phyloP scores from a whole-genome alignment of 1,140 invertebrate genomes.

The Drosophila santomea region DNA sequence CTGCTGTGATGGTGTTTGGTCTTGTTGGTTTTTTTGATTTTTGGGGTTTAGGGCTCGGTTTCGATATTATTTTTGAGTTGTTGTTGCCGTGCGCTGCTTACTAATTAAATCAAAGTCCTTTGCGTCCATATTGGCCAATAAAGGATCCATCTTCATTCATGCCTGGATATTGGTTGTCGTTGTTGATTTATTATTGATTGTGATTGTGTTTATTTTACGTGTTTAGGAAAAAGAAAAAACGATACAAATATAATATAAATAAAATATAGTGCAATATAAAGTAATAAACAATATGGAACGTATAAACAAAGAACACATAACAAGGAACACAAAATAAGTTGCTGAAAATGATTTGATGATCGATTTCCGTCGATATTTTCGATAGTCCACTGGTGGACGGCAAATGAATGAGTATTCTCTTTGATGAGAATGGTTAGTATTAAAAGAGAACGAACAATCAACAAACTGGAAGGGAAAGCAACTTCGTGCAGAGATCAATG shows the following conservation, averaged over 20 bases:
- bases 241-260: slow-evolving; percentile 58
- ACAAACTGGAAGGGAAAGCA: slow-evolving; percentile 16
- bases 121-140: slow-evolving; percentile 97
- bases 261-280: slow-evolving; percentile 29
- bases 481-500: slow-evolving; percentile 33
- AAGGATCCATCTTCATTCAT: slow-evolving; percentile 99
- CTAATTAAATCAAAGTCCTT: slow-evolving; percentile 86
- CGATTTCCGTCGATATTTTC: background rate
- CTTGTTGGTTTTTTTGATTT: slow-evolving; percentile 7
- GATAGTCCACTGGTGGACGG: background rate
- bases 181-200: slow-evolving; percentile 24
- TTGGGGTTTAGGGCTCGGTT: slow-evolving; percentile 42
- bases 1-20: slow-evolving; percentile 39
- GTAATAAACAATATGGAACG: slow-evolving; percentile 36
- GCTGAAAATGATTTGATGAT: background rate
- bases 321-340: slow-evolving; percentile 15
- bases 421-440: slow-evolving; percentile 11
- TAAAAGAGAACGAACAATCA: slow-evolving; percentile 26
- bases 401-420: background rate
- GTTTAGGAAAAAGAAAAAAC: slow-evolving; percentile 56
- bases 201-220: slow-evolving; percentile 20
- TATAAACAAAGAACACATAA: slow-evolving; percentile 45
- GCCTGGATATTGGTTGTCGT: slow-evolving; percentile 86
- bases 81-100: slow-evolving; percentile 56
- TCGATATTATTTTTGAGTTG: slow-evolving; percentile 48